Base-by-base conservation (phyloP, 2,888 invertebrate genomes). In the Agonopterix heracliana region DNA sequence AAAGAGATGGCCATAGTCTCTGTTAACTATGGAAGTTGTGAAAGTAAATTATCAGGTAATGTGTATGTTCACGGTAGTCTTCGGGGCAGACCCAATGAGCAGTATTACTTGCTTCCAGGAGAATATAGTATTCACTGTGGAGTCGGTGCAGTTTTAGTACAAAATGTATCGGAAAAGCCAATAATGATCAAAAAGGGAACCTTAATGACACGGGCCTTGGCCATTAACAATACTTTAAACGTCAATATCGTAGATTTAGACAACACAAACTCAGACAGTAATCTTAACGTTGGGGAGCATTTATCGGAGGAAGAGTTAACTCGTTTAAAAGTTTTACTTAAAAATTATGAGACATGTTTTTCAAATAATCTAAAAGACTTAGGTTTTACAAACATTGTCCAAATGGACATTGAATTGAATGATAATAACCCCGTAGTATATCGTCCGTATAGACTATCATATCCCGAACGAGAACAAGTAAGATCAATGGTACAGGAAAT, bases 341-440 rank as follows among this genome's bases (percentile, higher is more conserved):
- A 8, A 8, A 14, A 13, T 2, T 41, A 46, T 36, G 14, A 34
- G 5, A 11, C 2, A 8, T 47, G 47, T 14, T 47, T 48, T 47
- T 46, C 36, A 13, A 48, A n/a, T n/a, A n/a, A n/a, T n/a, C n/a
- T n/a, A n/a, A n/a, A n/a, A n/a, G n/a, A n/a, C n/a, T n/a, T n/a
- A 8, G 59, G 57, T 0, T n/a, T 57, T 38, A 35, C 35, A 1
- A 45, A 44, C 8, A 46, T 47, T 14, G 12, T 48, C 3, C 49
- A 55, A 44, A 59, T 61, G 55, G 34, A 41, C 0, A 55, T 61
- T 9, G 50, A 56, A 1, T 12, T 61, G 3, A 35, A 17, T 0
- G 61, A 61, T 17, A 41, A 54, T 10, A 56, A 41, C 11, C 61
- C 56, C 0, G 50, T 59, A 0, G 52, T 61, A 4, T 61, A 59